phyloP scores from a whole-genome alignment of 2,113 vertebrate genomes.

The Garra rufa region DNA sequence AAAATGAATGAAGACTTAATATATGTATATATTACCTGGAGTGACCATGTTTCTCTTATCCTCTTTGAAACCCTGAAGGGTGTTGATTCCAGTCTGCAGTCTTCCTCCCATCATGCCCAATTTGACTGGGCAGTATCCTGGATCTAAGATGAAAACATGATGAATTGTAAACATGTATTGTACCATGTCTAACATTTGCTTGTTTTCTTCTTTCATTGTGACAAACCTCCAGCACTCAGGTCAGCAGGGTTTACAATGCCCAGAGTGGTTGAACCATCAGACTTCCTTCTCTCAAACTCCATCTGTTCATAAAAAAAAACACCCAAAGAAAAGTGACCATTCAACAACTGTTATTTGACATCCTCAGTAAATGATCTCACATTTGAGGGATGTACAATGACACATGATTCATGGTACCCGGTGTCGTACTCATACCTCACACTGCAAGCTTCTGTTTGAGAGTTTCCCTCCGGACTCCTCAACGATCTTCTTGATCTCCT shows the following conservation, averaged over 20 bases:
- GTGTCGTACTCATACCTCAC: slow-evolving; percentile 76
- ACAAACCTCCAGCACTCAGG: slow-evolving; percentile 83
- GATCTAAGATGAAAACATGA: slow-evolving; percentile 75
- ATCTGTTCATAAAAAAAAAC: slow-evolving; percentile 71
- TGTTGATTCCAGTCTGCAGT: slow-evolving; percentile 92
- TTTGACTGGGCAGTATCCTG: slow-evolving; percentile 87
- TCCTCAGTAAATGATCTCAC: neutral
- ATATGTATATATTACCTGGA: slow-evolving; percentile 78
- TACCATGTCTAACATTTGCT: neutral
- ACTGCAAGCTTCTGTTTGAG: slow-evolving; percentile 83
- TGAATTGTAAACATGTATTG: neutral
- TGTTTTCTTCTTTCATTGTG: neutral
- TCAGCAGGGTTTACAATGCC: slow-evolving; percentile 91
- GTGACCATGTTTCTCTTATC: slow-evolving; percentile 95
- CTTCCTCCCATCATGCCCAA: slow-evolving; percentile 91
- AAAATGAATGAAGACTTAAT: neutral
- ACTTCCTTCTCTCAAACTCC: slow-evolving; percentile 88
- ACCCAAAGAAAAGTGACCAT: slow-evolving; percentile 27
- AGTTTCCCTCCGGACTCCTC: slow-evolving; percentile 91
- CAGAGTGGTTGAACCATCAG: slow-evolving; percentile 92
- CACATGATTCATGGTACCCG: neutral
- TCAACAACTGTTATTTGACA: neutral
- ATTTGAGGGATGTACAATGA: neutral
- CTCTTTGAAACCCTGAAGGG: slow-evolving; percentile 93
- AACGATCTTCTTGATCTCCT: slow-evolving; percentile 90